These are phyloP conservation scores for Tricholaema leucomelas DNA, from an alignment of 2,113 vertebrate species.

Conservation along the genomic window DNA sequence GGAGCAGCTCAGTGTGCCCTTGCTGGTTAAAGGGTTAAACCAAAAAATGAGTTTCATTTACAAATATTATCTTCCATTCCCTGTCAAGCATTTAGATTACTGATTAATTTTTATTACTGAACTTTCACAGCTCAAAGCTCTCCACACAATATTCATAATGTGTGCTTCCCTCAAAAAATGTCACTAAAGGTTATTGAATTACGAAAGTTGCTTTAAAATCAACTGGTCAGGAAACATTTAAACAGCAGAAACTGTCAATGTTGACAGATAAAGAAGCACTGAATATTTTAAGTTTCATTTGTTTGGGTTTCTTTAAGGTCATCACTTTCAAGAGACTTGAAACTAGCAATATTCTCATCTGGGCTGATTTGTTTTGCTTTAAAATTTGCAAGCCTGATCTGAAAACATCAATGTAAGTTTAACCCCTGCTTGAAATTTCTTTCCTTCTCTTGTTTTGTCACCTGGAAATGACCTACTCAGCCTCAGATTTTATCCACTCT, in stretches of 20 bases:
- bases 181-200: slow-evolving; percentile 31
- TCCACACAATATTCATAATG: background rate
- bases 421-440: no score
- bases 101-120: background rate
- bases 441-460: no score
- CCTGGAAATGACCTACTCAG: no score
- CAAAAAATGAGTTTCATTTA: background rate
- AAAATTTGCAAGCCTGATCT: no score
- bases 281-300: slow-evolving; percentile 27
- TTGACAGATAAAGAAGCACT: background rate
- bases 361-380: background rate
- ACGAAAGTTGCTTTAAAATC: background rate
- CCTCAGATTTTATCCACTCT: no score
- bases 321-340: background rate
- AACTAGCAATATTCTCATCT: background rate
- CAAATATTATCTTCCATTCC: background rate
- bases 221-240: slow-evolving; percentile 19
- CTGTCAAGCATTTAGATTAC: background rate
- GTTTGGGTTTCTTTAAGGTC: slow-evolving; percentile 28
- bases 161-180: slow-evolving; percentile 28
- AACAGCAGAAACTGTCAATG: slow-evolving; percentile 20
- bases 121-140: slow-evolving; percentile 7
- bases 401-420: no score
- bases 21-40: background rate
- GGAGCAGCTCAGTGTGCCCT: background rate